A percentile compares a stretch with the other conserved stretches of the same genome.
Conservation (phyloP, 2,888 invertebrate genomes). For the Lochmaea crataegi region DNA sequence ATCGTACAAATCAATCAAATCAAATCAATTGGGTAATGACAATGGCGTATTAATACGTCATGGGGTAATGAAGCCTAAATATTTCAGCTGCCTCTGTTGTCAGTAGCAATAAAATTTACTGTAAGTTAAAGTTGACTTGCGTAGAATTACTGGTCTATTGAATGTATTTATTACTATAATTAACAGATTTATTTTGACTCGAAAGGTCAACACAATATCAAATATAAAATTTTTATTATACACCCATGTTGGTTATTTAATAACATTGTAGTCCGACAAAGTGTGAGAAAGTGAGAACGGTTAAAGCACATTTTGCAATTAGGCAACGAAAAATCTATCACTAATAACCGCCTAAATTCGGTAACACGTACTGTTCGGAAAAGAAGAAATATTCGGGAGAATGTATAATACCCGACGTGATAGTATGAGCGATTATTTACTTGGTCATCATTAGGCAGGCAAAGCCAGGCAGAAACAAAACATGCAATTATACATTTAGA, state of each 20-base stretch:
- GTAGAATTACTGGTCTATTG: background rate
- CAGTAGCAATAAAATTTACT: background rate
- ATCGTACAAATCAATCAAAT: too few species aligned
- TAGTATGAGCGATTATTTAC: conserved; percentile 44
- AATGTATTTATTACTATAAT: background rate
- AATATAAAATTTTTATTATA: background rate
- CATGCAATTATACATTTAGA: conserved; percentile 57
- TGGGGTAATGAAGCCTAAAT: too few species aligned
- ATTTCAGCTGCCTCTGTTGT: background rate
- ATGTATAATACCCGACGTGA: conserved; percentile 25
- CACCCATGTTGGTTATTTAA: background rate
- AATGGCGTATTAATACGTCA: too few species aligned
- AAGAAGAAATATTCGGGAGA: conserved; percentile 27
- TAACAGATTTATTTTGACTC: background rate
- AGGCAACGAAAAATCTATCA: conserved; percentile 10
- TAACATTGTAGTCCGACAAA: background rate
- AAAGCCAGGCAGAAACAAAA: conserved; percentile 43
- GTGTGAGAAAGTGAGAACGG: conserved; percentile 15
- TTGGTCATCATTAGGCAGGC: conserved; percentile 36
- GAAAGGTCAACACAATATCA: background rate
- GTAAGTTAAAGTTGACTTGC: background rate
- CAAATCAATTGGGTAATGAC: too few species aligned
- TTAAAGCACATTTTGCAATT: background rate
- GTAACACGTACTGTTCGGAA: conserved; percentile 6
- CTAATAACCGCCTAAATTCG: conserved; percentile 10